Evolutionary conservation across 2,797 vertebrate species (phyloP).

Genomic region (Geotrypetes seraphini): DNA sequence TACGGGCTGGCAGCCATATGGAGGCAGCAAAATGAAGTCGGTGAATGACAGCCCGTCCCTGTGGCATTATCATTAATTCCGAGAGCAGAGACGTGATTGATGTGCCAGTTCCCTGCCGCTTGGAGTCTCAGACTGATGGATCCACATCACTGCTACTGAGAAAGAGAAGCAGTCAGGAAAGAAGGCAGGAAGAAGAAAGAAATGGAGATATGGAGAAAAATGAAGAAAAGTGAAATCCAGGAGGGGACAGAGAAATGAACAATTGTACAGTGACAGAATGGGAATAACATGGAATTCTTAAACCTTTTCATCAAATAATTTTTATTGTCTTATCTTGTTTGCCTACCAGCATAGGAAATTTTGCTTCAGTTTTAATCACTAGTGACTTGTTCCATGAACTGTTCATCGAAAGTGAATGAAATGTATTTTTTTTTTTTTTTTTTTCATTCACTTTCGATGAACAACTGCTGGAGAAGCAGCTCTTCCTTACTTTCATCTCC

Average conservation of each 20-base stretch:
- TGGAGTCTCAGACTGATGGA: constrained; percentile 22
- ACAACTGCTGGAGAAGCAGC: no score
- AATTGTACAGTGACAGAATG: fast-evolving
- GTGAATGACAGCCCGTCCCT: constrained; percentile 48
- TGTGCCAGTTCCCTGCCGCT: constrained; percentile 46
- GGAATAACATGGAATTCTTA: no score
- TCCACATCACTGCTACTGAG: constrained; percentile 19
- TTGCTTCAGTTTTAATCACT: no score
- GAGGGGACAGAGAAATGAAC: not conserved
- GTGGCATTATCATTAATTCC: constrained; percentile 49
- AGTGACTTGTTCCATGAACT: no score
- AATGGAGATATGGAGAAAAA: not conserved
- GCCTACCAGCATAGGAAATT: no score
- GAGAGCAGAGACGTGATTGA: constrained; percentile 45
- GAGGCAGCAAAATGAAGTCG: constrained; percentile 45
- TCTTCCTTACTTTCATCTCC: no score
- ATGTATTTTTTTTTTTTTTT: no score
- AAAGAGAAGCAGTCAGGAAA: not conserved
- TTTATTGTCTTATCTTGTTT: no score
- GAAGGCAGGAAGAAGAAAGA: not conserved
- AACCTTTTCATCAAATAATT: no score
- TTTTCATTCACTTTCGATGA: no score
- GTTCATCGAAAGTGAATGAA: no score
- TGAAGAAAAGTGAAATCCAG: not conserved
- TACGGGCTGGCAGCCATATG: constrained; percentile 45